Conservation (phyloP, 2,797 vertebrate genomes). For the Gallinago stenura region DNA sequence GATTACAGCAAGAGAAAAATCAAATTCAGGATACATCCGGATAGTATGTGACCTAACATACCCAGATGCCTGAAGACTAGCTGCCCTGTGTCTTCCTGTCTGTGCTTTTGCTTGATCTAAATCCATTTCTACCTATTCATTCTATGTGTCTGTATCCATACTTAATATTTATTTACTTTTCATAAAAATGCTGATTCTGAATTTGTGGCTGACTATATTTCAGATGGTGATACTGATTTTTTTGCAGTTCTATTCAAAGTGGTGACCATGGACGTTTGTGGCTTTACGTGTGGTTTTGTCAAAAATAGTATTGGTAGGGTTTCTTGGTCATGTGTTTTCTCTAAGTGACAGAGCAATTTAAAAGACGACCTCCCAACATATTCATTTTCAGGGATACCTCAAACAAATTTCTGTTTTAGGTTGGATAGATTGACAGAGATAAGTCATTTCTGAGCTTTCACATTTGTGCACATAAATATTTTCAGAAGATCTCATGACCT, state of each 20-base stretch:
- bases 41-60: not conserved
- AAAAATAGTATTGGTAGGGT: not conserved
- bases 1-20: not conserved
- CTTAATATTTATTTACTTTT: not conserved
- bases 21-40: not conserved
- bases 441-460: not conserved
- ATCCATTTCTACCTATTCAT: not conserved
- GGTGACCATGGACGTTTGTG: not conserved
- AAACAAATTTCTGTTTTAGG: not conserved
- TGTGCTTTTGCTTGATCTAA: not conserved
- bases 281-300: not conserved
- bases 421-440: not conserved
- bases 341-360: not conserved
- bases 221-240: not conserved
- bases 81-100: not conserved
- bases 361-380: not conserved
- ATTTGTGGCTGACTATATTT: not conserved
- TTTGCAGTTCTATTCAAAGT: not conserved
- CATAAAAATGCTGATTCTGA: constrained; percentile 24
- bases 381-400: not conserved
- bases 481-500: not conserved
- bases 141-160: not conserved
- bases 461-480: not conserved
- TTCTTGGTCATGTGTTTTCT: not conserved
- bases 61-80: not conserved